phyloP scores from a whole-genome alignment of 1,140 invertebrate genomes.

The Nephila pilipes region DNA sequence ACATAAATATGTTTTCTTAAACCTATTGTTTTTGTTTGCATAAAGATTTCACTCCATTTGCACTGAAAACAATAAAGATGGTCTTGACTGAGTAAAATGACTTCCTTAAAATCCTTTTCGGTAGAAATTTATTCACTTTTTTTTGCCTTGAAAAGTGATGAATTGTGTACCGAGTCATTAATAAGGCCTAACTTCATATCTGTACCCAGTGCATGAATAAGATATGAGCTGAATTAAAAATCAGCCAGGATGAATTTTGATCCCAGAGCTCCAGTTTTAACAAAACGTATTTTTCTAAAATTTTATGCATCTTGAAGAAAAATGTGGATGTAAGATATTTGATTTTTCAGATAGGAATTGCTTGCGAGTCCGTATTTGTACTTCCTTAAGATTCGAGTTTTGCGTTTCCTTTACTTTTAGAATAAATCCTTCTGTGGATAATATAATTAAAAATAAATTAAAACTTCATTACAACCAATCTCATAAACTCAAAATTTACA shows the following conservation, averaged over 20 bases:
- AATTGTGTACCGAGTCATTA: conserved; percentile 42
- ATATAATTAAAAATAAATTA: too few relatives aligned
- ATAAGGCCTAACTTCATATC: conserved; percentile 36
- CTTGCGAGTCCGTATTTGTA: too few relatives aligned
- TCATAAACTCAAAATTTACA: too few relatives aligned
- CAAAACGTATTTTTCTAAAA: background rate
- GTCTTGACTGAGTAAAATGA: background rate
- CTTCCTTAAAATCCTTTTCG: background rate
- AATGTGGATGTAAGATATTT: background rate
- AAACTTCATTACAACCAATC: too few relatives aligned
- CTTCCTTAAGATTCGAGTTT: too few relatives aligned
- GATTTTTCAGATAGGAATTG: background rate
- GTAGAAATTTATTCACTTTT: conserved; percentile 8
- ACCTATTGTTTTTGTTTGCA: background rate
- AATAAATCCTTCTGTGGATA: too few relatives aligned
- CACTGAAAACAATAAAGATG: background rate
- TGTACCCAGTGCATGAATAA: background rate
- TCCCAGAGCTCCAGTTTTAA: background rate
- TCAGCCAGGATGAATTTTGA: background rate
- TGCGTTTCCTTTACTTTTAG: too few relatives aligned
- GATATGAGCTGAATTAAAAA: conserved; percentile 32
- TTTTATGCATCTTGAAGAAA: background rate
- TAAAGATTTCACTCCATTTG: background rate
- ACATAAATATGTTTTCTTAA: background rate
- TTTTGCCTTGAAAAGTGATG: background rate